A percentile compares a stretch with the other conserved stretches of the same genome.
phyloP scores from a whole-genome alignment of 2,888 invertebrate genomes.

The Priocnemis perturbator region DNA sequence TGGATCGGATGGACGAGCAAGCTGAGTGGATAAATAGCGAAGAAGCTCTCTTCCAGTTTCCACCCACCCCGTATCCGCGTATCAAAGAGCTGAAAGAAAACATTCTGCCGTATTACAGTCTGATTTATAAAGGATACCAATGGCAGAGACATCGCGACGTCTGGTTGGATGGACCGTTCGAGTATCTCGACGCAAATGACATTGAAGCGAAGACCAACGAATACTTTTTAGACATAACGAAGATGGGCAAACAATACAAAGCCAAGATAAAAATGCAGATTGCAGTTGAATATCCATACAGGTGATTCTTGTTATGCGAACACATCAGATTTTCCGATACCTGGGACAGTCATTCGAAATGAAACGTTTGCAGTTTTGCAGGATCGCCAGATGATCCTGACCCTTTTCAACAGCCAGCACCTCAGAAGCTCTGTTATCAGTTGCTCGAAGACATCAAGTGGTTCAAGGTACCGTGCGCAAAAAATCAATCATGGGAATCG shows the following conservation, averaged over 20 bases:
- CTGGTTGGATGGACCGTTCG: slow-evolving; percentile 96
- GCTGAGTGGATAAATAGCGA: slow-evolving; percentile 93
- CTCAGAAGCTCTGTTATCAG: slow-evolving; percentile 83
- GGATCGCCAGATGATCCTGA: slow-evolving; percentile 87
- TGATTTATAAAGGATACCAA: slow-evolving; percentile 81
- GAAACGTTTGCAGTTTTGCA: slow-evolving; percentile 75
- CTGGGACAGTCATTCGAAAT: background rate
- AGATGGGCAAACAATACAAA: slow-evolving; percentile 86
- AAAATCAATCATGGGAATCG: background rate
- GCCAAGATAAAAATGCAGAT: slow-evolving; percentile 86
- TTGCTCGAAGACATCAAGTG: slow-evolving; percentile 77
- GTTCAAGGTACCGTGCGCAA: slow-evolving; percentile 76
- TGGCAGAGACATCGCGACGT: slow-evolving; percentile 90
- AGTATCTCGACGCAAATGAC: slow-evolving; percentile 85
- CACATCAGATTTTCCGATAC: background rate
- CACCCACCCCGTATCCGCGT: slow-evolving; percentile 84
- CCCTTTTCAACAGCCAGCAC: slow-evolving; percentile 86
- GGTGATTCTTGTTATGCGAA: slow-evolving; percentile 30
- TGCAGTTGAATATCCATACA: slow-evolving; percentile 78
- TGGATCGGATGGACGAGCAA: slow-evolving; percentile 85
- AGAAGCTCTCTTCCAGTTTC: slow-evolving; percentile 90
- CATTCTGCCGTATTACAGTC: slow-evolving; percentile 83
- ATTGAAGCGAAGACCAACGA: slow-evolving; percentile 90
- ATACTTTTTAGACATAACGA: slow-evolving; percentile 86
- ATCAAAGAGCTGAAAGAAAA: slow-evolving; percentile 85